Evolutionary conservation across 2,888 invertebrate genomes (phyloP), one percentile per base, ranked within the genome.

Genomic region (Aelia acuminata): DNA sequence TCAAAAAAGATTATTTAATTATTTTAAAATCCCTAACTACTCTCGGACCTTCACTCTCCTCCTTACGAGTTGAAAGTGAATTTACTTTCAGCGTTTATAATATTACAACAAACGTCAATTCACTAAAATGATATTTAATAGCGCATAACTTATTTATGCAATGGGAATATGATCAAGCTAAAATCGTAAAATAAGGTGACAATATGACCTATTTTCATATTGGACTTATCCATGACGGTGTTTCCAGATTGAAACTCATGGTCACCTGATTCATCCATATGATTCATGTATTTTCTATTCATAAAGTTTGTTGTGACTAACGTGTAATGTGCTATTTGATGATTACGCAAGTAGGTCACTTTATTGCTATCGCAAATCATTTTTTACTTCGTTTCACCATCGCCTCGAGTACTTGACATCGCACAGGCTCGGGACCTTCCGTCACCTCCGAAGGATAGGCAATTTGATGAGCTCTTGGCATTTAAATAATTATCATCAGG

Each of bases 1-100:
- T 70, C 63, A 70, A 35, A 70, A 70, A 70, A n/a, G n/a, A 70
- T 70, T 70, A 70, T 70, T 70, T 70, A 70, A 70, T 70, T 70
- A 70, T 70, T 70, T 70, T 20, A 70, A 70, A 35, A 70, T 70
- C 20, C 63, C 35, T 26, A 57, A 57, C 57, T 70, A 35, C 35
- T 20, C 35, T 70, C 18, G 35, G 35, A 70, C 63, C 31, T 70
- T 70, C 63, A 70, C 63, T 70, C 31, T 35, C 35, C 53, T n/a
- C 53, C 35, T 70, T 57, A 57, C 15, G 13, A 57, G 57, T 57
- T 70, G 63, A 70, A 70, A 70, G 63, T 70, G 31, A 70, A 70
- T 35, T 70, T 18, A 20, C 63, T 35, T 35, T 70, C 63, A 31
- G 1, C 18, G 15, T 70, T 35, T 35, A 70, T 70, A 70, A 18